These are phyloP conservation scores for Lutjanus campechanus DNA, from an alignment of 2,797 vertebrate species.

Conservation along the genomic window DNA sequence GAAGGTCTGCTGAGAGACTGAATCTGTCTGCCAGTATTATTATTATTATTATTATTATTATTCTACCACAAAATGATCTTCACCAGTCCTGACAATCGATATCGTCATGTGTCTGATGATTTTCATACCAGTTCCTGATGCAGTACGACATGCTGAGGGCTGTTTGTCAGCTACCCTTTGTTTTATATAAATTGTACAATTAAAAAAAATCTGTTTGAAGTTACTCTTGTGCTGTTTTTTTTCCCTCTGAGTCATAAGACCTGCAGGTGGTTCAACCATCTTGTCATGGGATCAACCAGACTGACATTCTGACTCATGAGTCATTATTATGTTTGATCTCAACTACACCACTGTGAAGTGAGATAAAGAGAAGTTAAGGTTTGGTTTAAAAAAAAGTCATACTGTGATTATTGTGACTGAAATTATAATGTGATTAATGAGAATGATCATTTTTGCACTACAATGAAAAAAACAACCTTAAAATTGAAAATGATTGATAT, in stretches of 20 bases:
- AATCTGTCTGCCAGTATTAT: conserved; percentile 74
- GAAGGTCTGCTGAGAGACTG: conserved; percentile 27
- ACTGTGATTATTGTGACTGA: too few species aligned
- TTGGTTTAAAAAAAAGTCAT: too few species aligned
- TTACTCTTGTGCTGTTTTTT: conserved; percentile 22
- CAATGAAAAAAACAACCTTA: too few species aligned
- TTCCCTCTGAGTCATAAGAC: not conserved
- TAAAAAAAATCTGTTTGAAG: conserved; percentile 74
- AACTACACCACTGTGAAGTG: too few species aligned
- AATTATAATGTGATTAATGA: too few species aligned
- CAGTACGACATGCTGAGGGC: conserved; percentile 78
- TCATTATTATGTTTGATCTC: too few species aligned
- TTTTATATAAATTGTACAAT: conserved; percentile 83
- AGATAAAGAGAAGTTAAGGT: too few species aligned
- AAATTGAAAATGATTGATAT: too few species aligned
- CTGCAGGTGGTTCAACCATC: not conserved
- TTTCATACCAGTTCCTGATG: conserved; percentile 81
- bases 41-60: conserved; percentile 64
- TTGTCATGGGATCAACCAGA: too few species aligned
- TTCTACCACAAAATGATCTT: conserved; percentile 63
- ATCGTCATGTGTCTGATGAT: conserved; percentile 64
- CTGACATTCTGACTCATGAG: too few species aligned
- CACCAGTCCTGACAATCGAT: conserved; percentile 80
- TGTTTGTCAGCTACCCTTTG: conserved; percentile 74
- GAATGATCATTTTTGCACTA: too few species aligned